phyloP scores from a whole-genome alignment of 1,140 invertebrate genomes.

The Megalonaias nervosa region DNA sequence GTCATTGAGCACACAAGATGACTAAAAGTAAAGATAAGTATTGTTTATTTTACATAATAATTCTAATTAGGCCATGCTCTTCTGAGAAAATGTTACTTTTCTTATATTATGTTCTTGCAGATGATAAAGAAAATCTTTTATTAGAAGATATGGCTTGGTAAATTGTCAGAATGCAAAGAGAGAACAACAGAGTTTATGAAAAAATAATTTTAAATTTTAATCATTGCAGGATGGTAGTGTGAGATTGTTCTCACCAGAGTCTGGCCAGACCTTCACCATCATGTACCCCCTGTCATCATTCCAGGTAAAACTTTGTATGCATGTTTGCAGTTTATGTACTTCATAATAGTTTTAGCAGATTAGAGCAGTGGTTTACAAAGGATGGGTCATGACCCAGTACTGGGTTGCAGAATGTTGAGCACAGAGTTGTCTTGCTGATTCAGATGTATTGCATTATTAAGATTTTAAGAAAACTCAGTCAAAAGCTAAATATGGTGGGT shows the following conservation, averaged over 20 bases:
- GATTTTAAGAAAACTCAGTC: neutral
- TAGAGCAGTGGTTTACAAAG: neutral
- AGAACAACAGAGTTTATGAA: too few relatives aligned
- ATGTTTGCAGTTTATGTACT: neutral
- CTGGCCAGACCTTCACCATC: constrained; percentile 46
- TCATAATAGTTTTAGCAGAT: neutral
- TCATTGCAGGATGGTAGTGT: constrained; percentile 51
- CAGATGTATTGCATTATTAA: neutral
- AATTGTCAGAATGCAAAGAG: too few relatives aligned
- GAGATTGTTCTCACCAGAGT: constrained; percentile 46
- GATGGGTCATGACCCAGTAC: too few relatives aligned
- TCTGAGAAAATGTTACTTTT: too few relatives aligned
- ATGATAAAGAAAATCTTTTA: too few relatives aligned
- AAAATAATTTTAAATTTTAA: neutral
- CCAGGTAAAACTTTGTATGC: constrained; percentile 32
- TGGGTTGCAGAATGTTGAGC: too few relatives aligned
- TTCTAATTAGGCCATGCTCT: too few relatives aligned
- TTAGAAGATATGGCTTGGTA: too few relatives aligned
- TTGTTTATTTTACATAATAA: too few relatives aligned
- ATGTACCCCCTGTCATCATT: constrained; percentile 50
- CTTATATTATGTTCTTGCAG: too few relatives aligned
- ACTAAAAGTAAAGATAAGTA: too few relatives aligned
- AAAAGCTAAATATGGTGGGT: neutral
- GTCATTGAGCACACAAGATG: too few relatives aligned
- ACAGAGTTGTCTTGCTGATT: neutral